A percentile compares a stretch with the other conserved stretches of the same genome.
phyloP scores from a whole-genome alignment of 2,797 vertebrate genomes.

The Gobio occitaniae region DNA sequence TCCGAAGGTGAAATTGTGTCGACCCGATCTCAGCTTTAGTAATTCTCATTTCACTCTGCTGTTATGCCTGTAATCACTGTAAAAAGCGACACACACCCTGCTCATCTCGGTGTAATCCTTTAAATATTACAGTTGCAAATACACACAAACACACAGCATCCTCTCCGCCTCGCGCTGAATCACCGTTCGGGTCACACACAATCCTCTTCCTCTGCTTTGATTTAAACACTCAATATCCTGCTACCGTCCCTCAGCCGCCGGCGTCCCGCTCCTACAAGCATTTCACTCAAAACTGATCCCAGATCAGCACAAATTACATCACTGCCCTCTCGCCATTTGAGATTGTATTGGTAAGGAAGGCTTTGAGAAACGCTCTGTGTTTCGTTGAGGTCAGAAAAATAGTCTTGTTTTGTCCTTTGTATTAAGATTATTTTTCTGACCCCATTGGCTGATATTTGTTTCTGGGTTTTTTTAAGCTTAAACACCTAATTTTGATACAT shows the following conservation, averaged over 20 bases:
- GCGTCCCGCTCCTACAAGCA: neutral
- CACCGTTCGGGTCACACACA: slow-evolving; percentile 28
- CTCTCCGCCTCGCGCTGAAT: slow-evolving; percentile 3
- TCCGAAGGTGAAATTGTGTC: neutral
- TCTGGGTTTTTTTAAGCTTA: too few species aligned
- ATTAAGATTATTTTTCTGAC: neutral
- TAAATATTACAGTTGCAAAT: neutral
- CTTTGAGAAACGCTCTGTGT: too few species aligned
- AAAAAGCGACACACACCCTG: neutral
- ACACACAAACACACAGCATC: slow-evolving; percentile 5
- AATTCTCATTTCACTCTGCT: neutral
- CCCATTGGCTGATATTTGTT: neutral
- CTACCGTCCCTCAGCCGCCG: neutral
- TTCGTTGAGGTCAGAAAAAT: too few species aligned
- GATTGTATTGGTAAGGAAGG: neutral
- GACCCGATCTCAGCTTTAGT: too few species aligned
- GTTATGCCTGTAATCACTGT: neutral
- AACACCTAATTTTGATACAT: too few species aligned
- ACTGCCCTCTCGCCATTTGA: neutral
- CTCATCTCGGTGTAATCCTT: neutral
- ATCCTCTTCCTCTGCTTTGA: slow-evolving; percentile 6
- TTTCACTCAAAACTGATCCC: neutral
- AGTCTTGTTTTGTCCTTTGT: neutral
- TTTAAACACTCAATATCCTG: slow-evolving; percentile 20
- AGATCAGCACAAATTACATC: neutral